These are phyloP conservation scores for Irena cyanogastra DNA, from an alignment of 2,113 vertebrate genomes.

Conservation along the genomic window DNA sequence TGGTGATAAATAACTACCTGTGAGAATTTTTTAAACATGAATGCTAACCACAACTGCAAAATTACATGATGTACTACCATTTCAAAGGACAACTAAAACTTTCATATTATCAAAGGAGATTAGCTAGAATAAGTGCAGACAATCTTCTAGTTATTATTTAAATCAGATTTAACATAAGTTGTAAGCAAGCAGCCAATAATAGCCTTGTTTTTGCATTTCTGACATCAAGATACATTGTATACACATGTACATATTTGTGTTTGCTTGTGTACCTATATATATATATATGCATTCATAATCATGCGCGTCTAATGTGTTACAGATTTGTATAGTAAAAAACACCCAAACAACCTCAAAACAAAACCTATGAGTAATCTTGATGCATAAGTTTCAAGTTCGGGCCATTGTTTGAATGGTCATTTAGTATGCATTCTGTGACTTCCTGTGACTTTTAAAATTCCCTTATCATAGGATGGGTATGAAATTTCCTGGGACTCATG, in stretches of 20 bases:
- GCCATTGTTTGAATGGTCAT: neutral
- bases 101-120: neutral
- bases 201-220: neutral
- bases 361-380: neutral
- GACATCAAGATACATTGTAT: neutral
- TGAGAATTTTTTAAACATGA: neutral
- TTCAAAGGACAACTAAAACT: neutral
- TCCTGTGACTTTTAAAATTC: neutral
- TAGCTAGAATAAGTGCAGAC: neutral
- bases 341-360: neutral
- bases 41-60: neutral
- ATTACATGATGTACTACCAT: neutral
- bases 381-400: neutral
- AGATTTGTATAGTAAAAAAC: neutral
- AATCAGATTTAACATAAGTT: neutral
- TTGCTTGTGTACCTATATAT: fast-evolving
- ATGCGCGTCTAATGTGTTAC: neutral
- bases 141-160: neutral
- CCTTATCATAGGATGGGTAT: neutral
- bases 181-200: neutral
- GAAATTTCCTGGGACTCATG: neutral
- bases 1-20: neutral
- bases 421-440: neutral
- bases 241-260: neutral
- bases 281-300: neutral